Conservation (phyloP, 2,797 vertebrate species). For the Crenuchus spilurus region DNA sequence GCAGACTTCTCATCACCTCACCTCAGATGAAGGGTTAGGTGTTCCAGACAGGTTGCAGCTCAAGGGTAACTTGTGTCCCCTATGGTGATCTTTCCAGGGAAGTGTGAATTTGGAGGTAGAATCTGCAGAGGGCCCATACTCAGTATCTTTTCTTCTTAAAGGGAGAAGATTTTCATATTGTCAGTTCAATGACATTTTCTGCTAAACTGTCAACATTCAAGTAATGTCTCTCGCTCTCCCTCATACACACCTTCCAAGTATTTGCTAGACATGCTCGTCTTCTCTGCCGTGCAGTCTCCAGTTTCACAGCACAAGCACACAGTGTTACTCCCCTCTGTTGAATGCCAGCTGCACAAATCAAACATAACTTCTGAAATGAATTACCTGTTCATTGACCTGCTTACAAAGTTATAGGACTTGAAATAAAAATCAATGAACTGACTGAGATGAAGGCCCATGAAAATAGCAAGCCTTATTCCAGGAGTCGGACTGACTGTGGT, state of each 20-base stretch:
- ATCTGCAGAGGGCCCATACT: slow-evolving; percentile 56
- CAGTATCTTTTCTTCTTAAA: slow-evolving; percentile 22
- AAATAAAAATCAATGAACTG: not conserved
- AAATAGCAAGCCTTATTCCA: slow-evolving; percentile 64
- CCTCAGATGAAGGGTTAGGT: not conserved
- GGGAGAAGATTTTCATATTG: not conserved
- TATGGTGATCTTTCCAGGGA: slow-evolving; percentile 29
- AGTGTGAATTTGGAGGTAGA: slow-evolving; percentile 31
- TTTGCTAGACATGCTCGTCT: not conserved
- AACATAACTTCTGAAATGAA: not conserved
- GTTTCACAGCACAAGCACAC: slow-evolving; percentile 62
- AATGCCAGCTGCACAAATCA: slow-evolving; percentile 61
- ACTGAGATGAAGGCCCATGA: slow-evolving; percentile 62
- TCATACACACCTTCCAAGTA: not conserved
- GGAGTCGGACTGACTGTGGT: slow-evolving; percentile 16
- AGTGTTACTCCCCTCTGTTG: slow-evolving; percentile 58
- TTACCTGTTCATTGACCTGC: too few species aligned
- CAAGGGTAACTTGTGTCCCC: not conserved
- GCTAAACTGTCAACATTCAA: too few species aligned
- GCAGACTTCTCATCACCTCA: not conserved
- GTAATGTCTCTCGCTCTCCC: not conserved
- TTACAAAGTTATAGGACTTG: too few species aligned
- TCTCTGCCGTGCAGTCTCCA: slow-evolving; percentile 41
- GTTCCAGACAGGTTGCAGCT: not conserved
- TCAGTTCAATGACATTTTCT: too few species aligned